These are phyloP conservation scores for Athalia circularis DNA, from an alignment of 2,888 invertebrate species.

Conservation along the genomic window DNA sequence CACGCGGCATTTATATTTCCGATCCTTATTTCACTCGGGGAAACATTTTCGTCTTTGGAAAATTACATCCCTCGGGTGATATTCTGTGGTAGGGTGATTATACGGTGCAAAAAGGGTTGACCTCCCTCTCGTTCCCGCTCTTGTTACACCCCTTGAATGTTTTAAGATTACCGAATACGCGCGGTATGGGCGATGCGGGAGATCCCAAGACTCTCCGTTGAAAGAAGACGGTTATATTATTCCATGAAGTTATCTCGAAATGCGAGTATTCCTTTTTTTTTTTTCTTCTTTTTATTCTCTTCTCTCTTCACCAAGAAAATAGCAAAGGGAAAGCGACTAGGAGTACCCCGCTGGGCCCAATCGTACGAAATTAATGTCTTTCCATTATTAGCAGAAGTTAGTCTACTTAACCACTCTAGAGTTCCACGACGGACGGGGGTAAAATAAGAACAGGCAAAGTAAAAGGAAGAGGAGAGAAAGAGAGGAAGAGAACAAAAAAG, in stretches of 20 bases:
- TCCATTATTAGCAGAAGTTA: constrained; percentile 71
- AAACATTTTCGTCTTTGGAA: constrained; percentile 24
- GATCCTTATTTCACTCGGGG: constrained; percentile 36
- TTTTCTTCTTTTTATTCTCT: constrained; percentile 22
- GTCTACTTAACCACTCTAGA: constrained; percentile 49
- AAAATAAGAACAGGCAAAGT: background rate
- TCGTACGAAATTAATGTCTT: constrained; percentile 70
- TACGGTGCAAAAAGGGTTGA: constrained; percentile 62
- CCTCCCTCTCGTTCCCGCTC: constrained; percentile 11
- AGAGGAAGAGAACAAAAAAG: background rate
- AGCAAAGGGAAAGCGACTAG: constrained; percentile 39
- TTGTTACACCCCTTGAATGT: constrained; percentile 41
- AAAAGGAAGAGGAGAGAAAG: background rate
- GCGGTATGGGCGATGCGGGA: constrained; percentile 19
- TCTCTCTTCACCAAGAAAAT: constrained; percentile 25
- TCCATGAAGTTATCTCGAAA: constrained; percentile 9
- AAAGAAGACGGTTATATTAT: constrained; percentile 15
- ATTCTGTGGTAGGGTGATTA: constrained; percentile 55
- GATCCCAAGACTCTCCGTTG: constrained; percentile 32
- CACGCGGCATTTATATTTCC: background rate
- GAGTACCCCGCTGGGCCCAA: constrained; percentile 68
- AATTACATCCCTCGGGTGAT: constrained; percentile 56
- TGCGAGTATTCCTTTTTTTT: background rate
- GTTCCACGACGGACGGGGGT: background rate
- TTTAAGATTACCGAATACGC: constrained; percentile 29